Evolutionary conservation across 2,797 vertebrate genomes (phyloP), one percentile per base, ranked within the genome.

Genomic region (Notolabrus celidotus): DNA sequence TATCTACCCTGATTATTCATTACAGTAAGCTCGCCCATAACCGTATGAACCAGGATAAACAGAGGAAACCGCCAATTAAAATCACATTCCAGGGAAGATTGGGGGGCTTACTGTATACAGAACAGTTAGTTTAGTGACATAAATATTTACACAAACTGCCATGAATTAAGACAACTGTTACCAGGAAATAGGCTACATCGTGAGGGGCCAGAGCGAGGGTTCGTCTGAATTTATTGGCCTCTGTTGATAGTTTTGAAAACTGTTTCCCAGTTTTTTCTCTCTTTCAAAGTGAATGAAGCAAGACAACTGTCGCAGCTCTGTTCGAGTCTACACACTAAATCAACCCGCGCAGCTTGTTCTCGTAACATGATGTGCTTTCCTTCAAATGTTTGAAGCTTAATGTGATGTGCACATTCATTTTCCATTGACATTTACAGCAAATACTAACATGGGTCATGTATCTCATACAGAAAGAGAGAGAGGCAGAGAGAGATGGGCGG

Each of bases 11-110:
- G 92, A 95, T 94, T 93, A 93, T 93, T 93, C 93, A 92, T 93
- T 92, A 93, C 80, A 90, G 91, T 86, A 81, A 90, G 80, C 85
- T 84, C 79, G 80, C 84, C 88, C 89, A 87, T 85, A 86, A 90
- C 86, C 67, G 72, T 88, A 92, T 85, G 89, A 91, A 90, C 80
- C 79, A 83, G 90, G 92, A 91, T 93, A 94, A 94, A 95, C 93
- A 94, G 84, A 94, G 93, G 93, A 95, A 95, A 93, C 93, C 84
- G 92, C 90, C 93, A 94, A 93, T 95, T 93, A 93, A n/a, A 92
- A 92, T 90, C 87, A 84, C 92, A 92, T 92, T 92, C 91, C 91
- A 86, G 75, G 79, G 86, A 88, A 92, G 91, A 91, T 88, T 89
- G 91, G 89, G 88, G 88, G 89, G 88, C 81, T 90, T 81, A 86